Evolutionary conservation across 2,888 invertebrate genomes (phyloP), one percentile per base, ranked within the genome.

Genomic region (Drosophila rellima): DNA sequence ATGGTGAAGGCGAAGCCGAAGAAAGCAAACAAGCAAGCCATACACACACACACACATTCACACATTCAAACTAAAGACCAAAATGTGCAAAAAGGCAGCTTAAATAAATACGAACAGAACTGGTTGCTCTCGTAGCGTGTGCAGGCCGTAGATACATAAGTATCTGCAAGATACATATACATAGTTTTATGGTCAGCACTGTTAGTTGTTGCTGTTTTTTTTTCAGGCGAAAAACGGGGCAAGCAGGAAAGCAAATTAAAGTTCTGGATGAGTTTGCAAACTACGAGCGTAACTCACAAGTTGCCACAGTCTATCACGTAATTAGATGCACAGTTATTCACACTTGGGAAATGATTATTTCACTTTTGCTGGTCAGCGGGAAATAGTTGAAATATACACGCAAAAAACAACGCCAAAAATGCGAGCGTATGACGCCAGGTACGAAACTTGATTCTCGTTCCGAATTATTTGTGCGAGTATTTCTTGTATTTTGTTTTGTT

Each of bases 361-460:
- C 74, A 75, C 74, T 63, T 60, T 73, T 67, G 31, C 48, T 33
- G 39, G 33, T 18, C 29, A 47, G 31, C 26, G 17, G 44, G 13
- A 51, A 44, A 6, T 40, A 35, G 29, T 26, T 59, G 57, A 55
- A 44, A 63, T 15, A 47, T 64, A 67, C 78, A 77, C 86, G 48
- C 63, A 69, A 55, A 88, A 73, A 78, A 65, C 40, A 77, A 70
- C 75, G 55, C 42, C 42, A 44, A 44, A 44, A 23, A 23, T 44
- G 47, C 48, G 71, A 45, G 69, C 65, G 65, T 64, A 81, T 84
- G 85, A 88, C 80, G 78, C 80, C 72, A 84, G 78, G 75, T 74
- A 78, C 75, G 78, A 91, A 90, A 91, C 91, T 90, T 90, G 91
- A 91, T 91, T 76, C 74, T 76, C 74, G 65, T 61, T 61, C 45